phyloP scores from a whole-genome alignment of 2,113 vertebrate species.

The Forbesichthys agassizii region DNA sequence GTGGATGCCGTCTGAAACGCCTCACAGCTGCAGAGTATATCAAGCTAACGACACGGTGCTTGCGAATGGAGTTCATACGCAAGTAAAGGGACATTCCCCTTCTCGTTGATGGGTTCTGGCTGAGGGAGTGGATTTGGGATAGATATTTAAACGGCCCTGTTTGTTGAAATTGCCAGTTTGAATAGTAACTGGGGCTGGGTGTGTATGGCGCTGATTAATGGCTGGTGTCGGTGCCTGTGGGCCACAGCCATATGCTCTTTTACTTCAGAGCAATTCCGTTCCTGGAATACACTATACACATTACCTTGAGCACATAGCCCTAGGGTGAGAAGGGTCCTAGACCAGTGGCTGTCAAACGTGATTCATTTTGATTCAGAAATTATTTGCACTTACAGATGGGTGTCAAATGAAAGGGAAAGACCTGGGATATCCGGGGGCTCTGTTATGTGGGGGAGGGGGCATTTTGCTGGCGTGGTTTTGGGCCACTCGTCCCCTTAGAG shows the following conservation, averaged over 20 bases:
- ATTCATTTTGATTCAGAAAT: no score
- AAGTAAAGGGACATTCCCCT: not conserved
- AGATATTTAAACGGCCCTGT: constrained; percentile 17
- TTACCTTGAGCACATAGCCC: constrained; percentile 17
- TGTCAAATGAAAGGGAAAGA: no score
- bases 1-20: not conserved
- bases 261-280: constrained; percentile 23
- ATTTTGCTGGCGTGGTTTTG: no score
- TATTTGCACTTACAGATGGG: no score
- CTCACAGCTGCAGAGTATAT: not conserved
- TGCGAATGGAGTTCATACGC: not conserved
- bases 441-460: no score
- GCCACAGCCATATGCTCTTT: constrained; percentile 14
- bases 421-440: no score
- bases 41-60: no score
- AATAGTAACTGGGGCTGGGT: constrained; percentile 1
- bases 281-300: constrained; percentile 13
- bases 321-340: constrained; percentile 15
- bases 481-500: no score
- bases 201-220: constrained; percentile 43
- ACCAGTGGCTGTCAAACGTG: not conserved
- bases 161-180: constrained; percentile 43
- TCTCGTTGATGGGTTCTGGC: not conserved
- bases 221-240: constrained; percentile 24
- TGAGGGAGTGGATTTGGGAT: not conserved